phyloP scores from a whole-genome alignment of 2,797 vertebrate species.

The Haliaeetus vocifer region DNA sequence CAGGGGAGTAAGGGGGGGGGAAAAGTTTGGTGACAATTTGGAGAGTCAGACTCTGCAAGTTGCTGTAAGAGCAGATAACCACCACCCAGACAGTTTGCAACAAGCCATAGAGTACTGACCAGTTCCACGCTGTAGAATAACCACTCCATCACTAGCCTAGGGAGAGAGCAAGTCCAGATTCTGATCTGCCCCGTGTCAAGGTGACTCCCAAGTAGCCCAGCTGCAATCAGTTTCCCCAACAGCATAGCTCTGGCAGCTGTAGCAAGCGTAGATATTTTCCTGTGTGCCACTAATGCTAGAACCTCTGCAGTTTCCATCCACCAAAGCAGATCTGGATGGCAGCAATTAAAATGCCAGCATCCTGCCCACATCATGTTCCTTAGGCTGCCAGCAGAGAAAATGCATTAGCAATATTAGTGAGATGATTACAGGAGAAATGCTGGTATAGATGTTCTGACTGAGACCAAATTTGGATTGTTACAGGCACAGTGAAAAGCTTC shows the following conservation, averaged over 20 bases:
- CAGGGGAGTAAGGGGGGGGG: background rate
- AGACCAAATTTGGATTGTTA: background rate
- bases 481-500: background rate
- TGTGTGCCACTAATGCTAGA: background rate
- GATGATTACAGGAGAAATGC: background rate
- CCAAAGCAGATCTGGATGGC: background rate
- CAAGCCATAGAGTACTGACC: background rate
- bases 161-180: background rate
- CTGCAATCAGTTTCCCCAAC: background rate
- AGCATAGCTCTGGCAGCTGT: background rate
- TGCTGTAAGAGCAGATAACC: background rate
- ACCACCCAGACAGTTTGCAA: background rate
- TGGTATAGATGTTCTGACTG: background rate
- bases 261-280: background rate
- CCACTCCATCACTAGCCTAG: background rate
- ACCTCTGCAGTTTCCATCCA: background rate
- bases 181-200: background rate
- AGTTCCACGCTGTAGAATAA: background rate
- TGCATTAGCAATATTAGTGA: fast-evolving
- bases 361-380: background rate
- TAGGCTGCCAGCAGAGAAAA: background rate
- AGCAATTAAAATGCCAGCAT: background rate
- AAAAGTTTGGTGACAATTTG: background rate
- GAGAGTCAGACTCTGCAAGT: background rate
- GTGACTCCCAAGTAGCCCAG: background rate